These are phyloP conservation scores for Helicoverpa zea DNA, from an alignment of 1,140 invertebrate species.

Conservation along the genomic window DNA sequence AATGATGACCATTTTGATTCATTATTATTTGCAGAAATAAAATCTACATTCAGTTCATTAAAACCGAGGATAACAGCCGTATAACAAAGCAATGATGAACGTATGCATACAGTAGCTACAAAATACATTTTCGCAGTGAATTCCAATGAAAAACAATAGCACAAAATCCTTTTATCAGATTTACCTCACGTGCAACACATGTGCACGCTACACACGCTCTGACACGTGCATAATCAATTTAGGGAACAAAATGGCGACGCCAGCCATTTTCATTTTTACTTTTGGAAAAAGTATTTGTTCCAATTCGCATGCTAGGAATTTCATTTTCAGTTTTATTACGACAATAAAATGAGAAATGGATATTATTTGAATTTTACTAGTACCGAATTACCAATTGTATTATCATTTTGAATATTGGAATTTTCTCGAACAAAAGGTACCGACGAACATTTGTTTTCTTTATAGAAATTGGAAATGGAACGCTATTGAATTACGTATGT, in stretches of 20 bases:
- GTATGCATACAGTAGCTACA: background rate
- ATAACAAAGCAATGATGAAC: background rate
- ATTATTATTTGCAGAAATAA: too few species aligned
- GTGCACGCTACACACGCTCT: conserved; percentile 7
- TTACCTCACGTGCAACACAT: conserved; percentile 24
- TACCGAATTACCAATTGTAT: conserved; percentile 30
- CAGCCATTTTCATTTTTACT: conserved; percentile 1
- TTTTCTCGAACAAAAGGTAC: conserved; percentile 20
- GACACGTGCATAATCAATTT: conserved; percentile 44
- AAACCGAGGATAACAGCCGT: too few species aligned
- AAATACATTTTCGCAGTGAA: conserved; percentile 15
- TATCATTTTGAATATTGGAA: conserved; percentile 31
- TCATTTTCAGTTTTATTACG: conserved; percentile 31
- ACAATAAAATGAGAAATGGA: conserved; percentile 38
- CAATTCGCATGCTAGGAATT: conserved; percentile 42
- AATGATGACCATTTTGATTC: too few species aligned
- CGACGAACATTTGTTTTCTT: background rate
- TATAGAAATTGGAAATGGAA: conserved; percentile 4
- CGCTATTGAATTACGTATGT: conserved; percentile 4
- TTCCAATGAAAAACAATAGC: conserved; percentile 12
- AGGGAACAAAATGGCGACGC: conserved; percentile 15
- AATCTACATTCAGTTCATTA: too few species aligned
- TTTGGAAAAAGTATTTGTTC: conserved; percentile 20
- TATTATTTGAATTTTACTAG: conserved; percentile 38
- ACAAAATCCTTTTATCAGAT: conserved; percentile 32